phyloP scores from a whole-genome alignment of 2,797 vertebrate genomes.

The Paramormyrops hopkinsi region DNA sequence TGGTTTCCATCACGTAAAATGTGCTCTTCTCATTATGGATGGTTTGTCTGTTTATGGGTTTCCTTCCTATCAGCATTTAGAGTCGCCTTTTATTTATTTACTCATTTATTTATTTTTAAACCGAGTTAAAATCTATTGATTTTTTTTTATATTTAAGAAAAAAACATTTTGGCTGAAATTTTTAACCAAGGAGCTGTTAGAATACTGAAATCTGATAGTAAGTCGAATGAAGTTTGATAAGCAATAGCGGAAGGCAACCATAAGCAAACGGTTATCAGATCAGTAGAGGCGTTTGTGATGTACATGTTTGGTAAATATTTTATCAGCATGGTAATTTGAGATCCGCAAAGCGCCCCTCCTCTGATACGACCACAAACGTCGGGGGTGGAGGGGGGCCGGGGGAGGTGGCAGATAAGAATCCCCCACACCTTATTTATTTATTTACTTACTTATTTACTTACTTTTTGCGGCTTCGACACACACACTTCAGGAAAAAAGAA shows the following conservation, averaged over 20 bases:
- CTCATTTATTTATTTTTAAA: not conserved
- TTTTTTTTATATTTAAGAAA: not conserved
- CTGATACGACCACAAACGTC: not conserved
- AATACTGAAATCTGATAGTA: not conserved
- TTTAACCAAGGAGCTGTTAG: not conserved
- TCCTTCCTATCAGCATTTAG: not conserved
- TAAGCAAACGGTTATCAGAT: not conserved
- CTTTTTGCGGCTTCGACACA: not conserved
- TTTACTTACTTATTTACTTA: not conserved
- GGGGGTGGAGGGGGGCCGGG: not conserved
- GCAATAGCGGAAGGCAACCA: slow-evolving; percentile 28
- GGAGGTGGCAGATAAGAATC: not conserved
- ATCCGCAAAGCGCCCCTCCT: not conserved
- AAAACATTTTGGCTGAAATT: not conserved
- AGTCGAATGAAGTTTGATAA: slow-evolving; percentile 35
- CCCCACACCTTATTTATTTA: not conserved
- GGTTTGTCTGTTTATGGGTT: not conserved
- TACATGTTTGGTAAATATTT: not conserved
- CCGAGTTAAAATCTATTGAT: not conserved
- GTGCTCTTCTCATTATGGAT: not conserved
- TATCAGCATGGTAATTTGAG: not conserved
- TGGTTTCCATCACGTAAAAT: not conserved
- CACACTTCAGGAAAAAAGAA: not conserved
- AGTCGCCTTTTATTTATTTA: not conserved
- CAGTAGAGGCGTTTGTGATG: not conserved